These are phyloP conservation scores for Eulemur albifrons DNA, from an alignment of 2,797 vertebrate species.

Conservation along the genomic window DNA sequence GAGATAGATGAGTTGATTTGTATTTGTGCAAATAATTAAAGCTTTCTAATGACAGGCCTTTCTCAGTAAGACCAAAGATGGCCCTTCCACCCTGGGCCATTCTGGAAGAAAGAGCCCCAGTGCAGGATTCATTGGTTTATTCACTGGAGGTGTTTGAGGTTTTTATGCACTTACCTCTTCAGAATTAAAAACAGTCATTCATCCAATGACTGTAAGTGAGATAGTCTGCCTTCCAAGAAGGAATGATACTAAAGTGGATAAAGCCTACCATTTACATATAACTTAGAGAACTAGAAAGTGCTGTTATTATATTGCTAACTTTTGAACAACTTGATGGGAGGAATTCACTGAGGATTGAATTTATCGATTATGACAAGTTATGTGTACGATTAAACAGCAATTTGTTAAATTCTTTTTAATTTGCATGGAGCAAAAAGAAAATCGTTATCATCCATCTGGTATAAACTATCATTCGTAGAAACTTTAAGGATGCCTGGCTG, in stretches of 20 bases:
- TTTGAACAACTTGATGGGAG: background rate
- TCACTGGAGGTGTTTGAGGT: background rate
- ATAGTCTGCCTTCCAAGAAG: background rate
- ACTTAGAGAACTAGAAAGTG: background rate
- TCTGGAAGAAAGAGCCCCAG: background rate
- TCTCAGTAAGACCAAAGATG: background rate
- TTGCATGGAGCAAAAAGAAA: background rate
- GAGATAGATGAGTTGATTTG: background rate
- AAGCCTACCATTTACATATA: background rate
- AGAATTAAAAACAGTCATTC: background rate
- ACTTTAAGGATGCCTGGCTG: background rate
- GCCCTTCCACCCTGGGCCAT: background rate
- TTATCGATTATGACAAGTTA: background rate
- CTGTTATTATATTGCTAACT: background rate
- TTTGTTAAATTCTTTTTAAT: background rate
- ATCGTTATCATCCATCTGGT: background rate
- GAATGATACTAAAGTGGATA: background rate
- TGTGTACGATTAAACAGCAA: background rate
- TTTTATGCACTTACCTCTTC: background rate
- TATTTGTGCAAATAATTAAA: background rate
- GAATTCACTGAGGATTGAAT: background rate
- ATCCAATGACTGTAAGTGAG: background rate
- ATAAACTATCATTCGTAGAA: background rate
- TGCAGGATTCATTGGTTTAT: background rate
- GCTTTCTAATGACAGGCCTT: background rate